Percentiles rank a stretch among this genome's conserved stretches.
Evolutionary conservation across 2,797 vertebrate genomes (phyloP).

Genomic region (Apogon hyalosoma): DNA sequence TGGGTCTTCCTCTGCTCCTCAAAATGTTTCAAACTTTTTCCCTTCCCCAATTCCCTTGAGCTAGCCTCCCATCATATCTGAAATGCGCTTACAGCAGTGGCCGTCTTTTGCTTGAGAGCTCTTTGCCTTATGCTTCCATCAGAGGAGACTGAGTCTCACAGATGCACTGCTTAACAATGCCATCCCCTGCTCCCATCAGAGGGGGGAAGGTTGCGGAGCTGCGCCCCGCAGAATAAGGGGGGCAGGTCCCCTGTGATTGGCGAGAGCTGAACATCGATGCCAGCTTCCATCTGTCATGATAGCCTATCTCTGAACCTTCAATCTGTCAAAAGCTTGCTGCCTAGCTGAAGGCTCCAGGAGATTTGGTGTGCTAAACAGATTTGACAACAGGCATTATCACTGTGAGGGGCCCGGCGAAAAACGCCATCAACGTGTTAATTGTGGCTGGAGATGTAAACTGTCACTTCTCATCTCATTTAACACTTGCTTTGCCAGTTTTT

Average conservation of each 20-base stretch:
- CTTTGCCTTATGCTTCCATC: slow-evolving; percentile 99
- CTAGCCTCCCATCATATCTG: slow-evolving; percentile 94
- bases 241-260: slow-evolving; percentile 99
- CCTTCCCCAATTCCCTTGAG: slow-evolving; percentile 89
- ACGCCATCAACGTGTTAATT: slow-evolving; percentile 99
- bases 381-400: slow-evolving; percentile 99
- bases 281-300: slow-evolving; percentile 99
- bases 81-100: slow-evolving; percentile 98
- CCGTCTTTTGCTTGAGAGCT: slow-evolving; percentile 98
- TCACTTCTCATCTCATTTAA: slow-evolving; percentile 99
- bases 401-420: slow-evolving; percentile 93
- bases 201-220: slow-evolving; percentile 95
- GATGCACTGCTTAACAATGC: slow-evolving; percentile 99
- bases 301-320: slow-evolving; percentile 99
- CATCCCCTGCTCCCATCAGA: slow-evolving; percentile 99
- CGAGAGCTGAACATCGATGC: slow-evolving; percentile 99
- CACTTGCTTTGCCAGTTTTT: slow-evolving; percentile 89
- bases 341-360: slow-evolving; percentile 99
- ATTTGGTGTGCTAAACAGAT: slow-evolving; percentile 99
- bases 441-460: slow-evolving; percentile 99
- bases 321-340: slow-evolving; percentile 99
- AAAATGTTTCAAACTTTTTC: slow-evolving; percentile 96
- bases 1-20: slow-evolving; percentile 88
- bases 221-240: slow-evolving; percentile 99
- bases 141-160: slow-evolving; percentile 99